These are phyloP conservation scores for Sterna hirundo DNA, from an alignment of 2,113 vertebrate species.

Conservation along the genomic window DNA sequence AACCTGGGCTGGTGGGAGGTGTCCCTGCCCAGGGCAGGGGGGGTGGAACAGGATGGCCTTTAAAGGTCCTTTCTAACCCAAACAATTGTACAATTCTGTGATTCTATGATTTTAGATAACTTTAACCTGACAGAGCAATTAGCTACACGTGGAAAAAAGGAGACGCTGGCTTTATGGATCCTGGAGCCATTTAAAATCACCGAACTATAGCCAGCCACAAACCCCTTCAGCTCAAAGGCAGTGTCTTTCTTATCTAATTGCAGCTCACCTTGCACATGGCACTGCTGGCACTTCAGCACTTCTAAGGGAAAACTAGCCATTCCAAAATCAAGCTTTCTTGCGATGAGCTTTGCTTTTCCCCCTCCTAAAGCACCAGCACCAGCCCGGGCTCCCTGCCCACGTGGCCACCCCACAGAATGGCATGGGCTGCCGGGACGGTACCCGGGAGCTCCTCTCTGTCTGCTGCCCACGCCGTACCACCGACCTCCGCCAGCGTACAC, in stretches of 20 bases:
- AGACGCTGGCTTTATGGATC: not conserved
- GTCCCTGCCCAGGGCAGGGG: not conserved
- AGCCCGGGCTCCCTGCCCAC: not conserved
- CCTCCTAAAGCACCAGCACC: rapidly evolving
- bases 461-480: rapidly evolving
- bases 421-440: rapidly evolving
- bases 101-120: not conserved
- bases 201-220: not conserved
- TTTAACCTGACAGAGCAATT: not conserved
- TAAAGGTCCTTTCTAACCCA: not conserved
- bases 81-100: not conserved
- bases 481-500: rapidly evolving
- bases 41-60: not conserved
- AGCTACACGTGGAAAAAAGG: not conserved
- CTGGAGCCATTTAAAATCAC: not conserved
- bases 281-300: not conserved
- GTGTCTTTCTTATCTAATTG: not conserved
- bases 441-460: not conserved
- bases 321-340: not conserved
- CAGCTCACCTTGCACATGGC: not conserved
- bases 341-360: not conserved
- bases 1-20: not conserved
- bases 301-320: not conserved
- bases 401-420: rapidly evolving
- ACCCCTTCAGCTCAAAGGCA: not conserved